Base-by-base conservation (phyloP, 2,888 invertebrate species). In the Cephus pulcher region DNA sequence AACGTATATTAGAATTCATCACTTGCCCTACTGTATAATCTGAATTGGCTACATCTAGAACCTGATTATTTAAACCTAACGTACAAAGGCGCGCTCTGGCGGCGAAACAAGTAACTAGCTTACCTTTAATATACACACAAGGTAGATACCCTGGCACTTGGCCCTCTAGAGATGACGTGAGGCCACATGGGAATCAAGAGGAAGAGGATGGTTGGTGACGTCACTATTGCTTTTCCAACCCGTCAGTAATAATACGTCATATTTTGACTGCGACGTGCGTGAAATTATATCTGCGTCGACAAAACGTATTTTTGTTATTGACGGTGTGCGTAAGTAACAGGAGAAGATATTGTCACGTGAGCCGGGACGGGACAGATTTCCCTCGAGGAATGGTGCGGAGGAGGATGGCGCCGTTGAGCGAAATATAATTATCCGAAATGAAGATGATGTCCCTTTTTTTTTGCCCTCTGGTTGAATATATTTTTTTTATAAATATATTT, bases 1-100 rank as follows among this genome's bases (percentile, higher is more conserved):
- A 71, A 34, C 12, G 71, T n/a, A 30, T 71, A 71, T 71, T 71
- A 71, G 71, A 71, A 71, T 71, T 71, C 71, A 71, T 71, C 34
- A 71, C 30, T 30, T 30, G 12, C 4, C 6, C 71, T 15, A 56
- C 15, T 23, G 23, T 56, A 56, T 56, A 15, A 56, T 9, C 23
- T 23, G 23, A 23, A 23, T 56, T 56, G 23, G 56, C 56, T 56
- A 3, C 6, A 9, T 56, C 9, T 6, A 56, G 23, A 9, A 9
- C 2, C 56, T 23, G 56, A 56, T 56, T 56, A 56, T 56, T 56
- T 23, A 23, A 56, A 23, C 23, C 23, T 23, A 9, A 23, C 23
- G 56, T 15, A 40, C 0, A 23, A 23, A 6, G 15, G 56, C 56
- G 56, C 15, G 6, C 23, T 56, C 23, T 56, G 23, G 23, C 23